A percentile compares a stretch with the other conserved stretches of the same genome.
These are phyloP conservation scores for Drosophila repletoides DNA, from an alignment of 1,140 invertebrate species.

Conservation along the genomic window DNA sequence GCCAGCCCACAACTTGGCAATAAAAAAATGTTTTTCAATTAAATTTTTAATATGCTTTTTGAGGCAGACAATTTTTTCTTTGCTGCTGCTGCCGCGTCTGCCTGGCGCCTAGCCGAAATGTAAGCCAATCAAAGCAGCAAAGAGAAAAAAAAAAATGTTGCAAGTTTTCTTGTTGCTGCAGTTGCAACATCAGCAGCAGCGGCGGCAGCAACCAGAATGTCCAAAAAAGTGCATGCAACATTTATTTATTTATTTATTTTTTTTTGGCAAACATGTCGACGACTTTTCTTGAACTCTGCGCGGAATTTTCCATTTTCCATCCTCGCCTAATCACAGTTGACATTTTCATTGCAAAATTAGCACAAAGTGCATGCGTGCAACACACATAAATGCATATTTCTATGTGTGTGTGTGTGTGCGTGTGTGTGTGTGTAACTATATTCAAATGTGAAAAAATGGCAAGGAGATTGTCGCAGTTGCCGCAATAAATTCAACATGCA, in stretches of 20 bases:
- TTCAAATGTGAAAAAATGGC: constrained; percentile 72
- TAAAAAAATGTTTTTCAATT: constrained; percentile 63
- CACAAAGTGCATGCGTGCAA: constrained; percentile 61
- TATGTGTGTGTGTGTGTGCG: constrained; percentile 18
- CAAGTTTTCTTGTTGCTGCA: constrained; percentile 2
- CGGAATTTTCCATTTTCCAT: constrained; percentile 4
- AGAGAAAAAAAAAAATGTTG: constrained; percentile 16
- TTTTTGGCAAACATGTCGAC: constrained; percentile 18
- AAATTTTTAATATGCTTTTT: constrained; percentile 62
- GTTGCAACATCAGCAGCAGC: no score
- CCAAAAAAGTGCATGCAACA: constrained; percentile 47
- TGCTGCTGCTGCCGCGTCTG: constrained; percentile 52
- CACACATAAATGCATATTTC: constrained; percentile 4
- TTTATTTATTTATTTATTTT: no score
- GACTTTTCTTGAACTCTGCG: constrained; percentile 3
- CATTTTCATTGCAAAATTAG: constrained; percentile 72
- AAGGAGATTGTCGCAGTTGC: constrained; percentile 64
- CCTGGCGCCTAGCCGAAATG: constrained; percentile 65
- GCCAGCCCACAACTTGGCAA: constrained; percentile 25
- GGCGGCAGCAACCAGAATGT: no score
- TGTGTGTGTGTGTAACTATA: constrained; percentile 37
- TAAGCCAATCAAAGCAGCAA: constrained; percentile 56
- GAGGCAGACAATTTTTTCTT: constrained; percentile 18
- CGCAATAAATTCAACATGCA: constrained; percentile 72
- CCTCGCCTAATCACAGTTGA: constrained; percentile 63